Conservation (phyloP, 2,888 invertebrate species). For the Drosophila ustulata region DNA sequence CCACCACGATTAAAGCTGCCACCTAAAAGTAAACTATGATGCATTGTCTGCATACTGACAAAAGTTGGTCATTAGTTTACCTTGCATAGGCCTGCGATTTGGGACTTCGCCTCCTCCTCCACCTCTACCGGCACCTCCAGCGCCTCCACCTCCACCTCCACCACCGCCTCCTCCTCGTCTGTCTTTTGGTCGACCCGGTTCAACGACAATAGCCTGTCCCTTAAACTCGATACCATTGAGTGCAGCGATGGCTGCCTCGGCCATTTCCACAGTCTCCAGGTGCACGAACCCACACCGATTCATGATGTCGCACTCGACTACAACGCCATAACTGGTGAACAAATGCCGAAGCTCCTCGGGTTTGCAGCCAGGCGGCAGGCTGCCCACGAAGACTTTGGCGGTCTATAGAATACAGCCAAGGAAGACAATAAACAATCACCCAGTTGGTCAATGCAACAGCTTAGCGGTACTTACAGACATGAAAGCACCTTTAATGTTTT, state of each 20-base stretch:
- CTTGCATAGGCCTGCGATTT: slow-evolving; percentile 54
- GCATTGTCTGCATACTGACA: neutral
- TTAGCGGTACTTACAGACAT: slow-evolving; percentile 53
- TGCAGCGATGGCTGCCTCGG: slow-evolving; percentile 91
- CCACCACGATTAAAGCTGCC: slow-evolving; percentile 74
- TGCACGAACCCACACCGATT: slow-evolving; percentile 98
- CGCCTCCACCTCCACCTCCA: slow-evolving; percentile 66
- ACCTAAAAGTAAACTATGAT: slow-evolving; percentile 6
- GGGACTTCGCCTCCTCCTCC: slow-evolving; percentile 63
- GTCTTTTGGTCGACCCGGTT: slow-evolving; percentile 92
- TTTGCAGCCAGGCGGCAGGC: slow-evolving; percentile 93
- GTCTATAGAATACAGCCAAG: slow-evolving; percentile 82
- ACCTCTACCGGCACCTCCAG: slow-evolving; percentile 81
- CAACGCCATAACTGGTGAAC: slow-evolving; percentile 94
- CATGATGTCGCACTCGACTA: slow-evolving; percentile 97
- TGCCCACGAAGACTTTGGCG: slow-evolving; percentile 97
- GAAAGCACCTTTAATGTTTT: slow-evolving; percentile 16
- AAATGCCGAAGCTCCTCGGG: slow-evolving; percentile 92
- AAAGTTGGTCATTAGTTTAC: slow-evolving; percentile 21
- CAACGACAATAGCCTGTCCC: slow-evolving; percentile 93
- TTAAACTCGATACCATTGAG: slow-evolving; percentile 93
- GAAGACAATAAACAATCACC: neutral
- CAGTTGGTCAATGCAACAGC: neutral
- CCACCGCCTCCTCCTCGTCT: slow-evolving; percentile 86
- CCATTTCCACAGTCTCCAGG: slow-evolving; percentile 93